Conservation (phyloP, 64 coral and sea anemone species). For the Orbicella faveolata region DNA sequence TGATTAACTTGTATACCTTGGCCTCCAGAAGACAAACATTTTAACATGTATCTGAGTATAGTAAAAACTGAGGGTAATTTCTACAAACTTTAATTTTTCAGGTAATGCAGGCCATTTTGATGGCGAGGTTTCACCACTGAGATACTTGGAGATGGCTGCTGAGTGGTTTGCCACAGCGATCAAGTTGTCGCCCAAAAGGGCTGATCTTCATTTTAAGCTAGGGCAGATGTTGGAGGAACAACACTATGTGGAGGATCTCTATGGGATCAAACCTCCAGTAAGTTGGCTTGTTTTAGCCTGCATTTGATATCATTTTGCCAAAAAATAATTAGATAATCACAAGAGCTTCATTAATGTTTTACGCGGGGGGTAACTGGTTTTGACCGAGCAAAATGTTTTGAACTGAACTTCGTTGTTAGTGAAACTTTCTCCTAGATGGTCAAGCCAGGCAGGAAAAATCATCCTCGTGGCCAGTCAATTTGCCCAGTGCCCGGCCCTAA, state of each 20-base stretch:
- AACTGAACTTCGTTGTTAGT: too few species aligned
- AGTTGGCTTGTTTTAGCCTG: neutral
- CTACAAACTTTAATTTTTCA: neutral
- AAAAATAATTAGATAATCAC: neutral
- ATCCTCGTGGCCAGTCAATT: too few species aligned
- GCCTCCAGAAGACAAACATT: neutral
- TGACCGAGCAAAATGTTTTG: too few species aligned
- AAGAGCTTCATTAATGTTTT: too few species aligned
- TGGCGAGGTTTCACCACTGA: slow-evolving; percentile 75
- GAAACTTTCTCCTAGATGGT: too few species aligned
- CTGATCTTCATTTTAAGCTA: slow-evolving; percentile 79
- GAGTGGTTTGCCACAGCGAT: slow-evolving; percentile 92
- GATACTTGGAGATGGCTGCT: slow-evolving; percentile 72
- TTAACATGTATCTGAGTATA: too few species aligned
- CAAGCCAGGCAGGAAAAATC: too few species aligned
- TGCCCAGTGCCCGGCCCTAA: too few species aligned
- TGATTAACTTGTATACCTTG: too few species aligned
- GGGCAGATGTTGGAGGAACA: slow-evolving; percentile 91
- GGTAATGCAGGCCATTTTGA: slow-evolving; percentile 82
- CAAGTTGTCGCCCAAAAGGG: slow-evolving; percentile 86
- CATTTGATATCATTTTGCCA: neutral
- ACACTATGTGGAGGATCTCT: slow-evolving; percentile 85
- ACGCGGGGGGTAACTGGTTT: too few species aligned
- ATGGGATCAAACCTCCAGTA: slow-evolving; percentile 92
- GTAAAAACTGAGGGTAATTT: neutral